Evolutionary conservation across 2,888 invertebrate genomes (phyloP).

Genomic region (Nematopogon swammerdamellus): DNA sequence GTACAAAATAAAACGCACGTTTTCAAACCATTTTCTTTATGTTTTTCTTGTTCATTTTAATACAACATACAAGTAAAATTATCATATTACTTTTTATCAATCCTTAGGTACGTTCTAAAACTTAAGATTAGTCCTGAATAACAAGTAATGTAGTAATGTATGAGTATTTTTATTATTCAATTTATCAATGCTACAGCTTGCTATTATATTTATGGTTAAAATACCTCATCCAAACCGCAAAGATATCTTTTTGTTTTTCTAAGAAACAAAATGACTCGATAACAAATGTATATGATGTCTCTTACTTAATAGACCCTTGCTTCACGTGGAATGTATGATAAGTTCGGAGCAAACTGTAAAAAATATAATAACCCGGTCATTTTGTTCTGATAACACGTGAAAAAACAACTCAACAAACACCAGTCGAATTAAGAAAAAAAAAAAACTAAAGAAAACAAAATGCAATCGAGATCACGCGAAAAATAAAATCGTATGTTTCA

Average conservation of each 20-base stretch:
- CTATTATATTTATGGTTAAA: conserved; percentile 1
- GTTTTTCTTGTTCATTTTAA: conserved; percentile 49
- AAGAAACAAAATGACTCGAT: not conserved
- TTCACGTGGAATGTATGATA: not conserved
- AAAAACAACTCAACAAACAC: not conserved
- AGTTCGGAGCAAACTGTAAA: too few relatives aligned
- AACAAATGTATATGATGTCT: not conserved
- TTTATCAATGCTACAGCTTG: not conserved
- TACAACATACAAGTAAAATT: conserved; percentile 60
- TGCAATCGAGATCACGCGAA: not conserved
- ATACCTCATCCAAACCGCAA: not conserved
- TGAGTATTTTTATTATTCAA: conserved; percentile 17
- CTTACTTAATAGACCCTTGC: not conserved
- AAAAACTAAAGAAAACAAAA: not conserved
- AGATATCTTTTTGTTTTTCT: not conserved
- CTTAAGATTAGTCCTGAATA: conserved; percentile 50
- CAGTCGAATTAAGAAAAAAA: not conserved
- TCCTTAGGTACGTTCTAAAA: conserved; percentile 43
- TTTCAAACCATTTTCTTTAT: conserved; percentile 58
- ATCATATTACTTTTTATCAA: conserved; percentile 53
- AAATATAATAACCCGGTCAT: not conserved
- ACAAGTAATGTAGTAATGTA: conserved; percentile 35
- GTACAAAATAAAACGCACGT: conserved; percentile 35
- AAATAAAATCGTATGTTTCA: too few relatives aligned
- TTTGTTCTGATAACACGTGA: not conserved